phyloP scores from a whole-genome alignment of 2,113 vertebrate genomes.

The Centrocercus urophasianus region DNA sequence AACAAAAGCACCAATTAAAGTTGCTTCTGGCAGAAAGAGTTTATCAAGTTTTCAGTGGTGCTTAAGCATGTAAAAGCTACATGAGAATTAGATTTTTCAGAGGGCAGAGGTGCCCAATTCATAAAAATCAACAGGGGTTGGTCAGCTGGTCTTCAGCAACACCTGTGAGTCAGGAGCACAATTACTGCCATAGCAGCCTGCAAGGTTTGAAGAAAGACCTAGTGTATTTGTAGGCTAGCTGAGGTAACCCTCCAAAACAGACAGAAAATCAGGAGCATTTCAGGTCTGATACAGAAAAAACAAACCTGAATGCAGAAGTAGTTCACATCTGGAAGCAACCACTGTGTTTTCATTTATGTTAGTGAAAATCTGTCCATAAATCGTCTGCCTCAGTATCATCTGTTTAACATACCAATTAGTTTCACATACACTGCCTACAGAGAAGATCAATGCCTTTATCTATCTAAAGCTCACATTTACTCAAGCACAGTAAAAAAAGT shows the following conservation, averaged over 20 bases:
- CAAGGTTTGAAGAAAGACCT: background rate
- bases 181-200: background rate
- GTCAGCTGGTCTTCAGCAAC: background rate
- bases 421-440: background rate
- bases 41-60: background rate
- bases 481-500: too few relatives aligned
- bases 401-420: background rate
- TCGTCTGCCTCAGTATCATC: background rate
- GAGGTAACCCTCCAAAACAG: background rate
- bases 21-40: background rate
- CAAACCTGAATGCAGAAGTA: background rate
- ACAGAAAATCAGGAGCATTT: background rate
- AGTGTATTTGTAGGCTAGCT: background rate
- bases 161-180: background rate
- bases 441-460: background rate
- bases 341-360: background rate
- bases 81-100: background rate
- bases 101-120: background rate
- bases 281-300: background rate
- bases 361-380: background rate
- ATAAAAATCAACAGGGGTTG: background rate
- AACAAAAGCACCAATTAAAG: background rate
- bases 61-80: background rate
- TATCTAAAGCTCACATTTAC: background rate
- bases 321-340: background rate